Conservation (phyloP, 2,113 vertebrate genomes). For the Caranx melampygus region DNA sequence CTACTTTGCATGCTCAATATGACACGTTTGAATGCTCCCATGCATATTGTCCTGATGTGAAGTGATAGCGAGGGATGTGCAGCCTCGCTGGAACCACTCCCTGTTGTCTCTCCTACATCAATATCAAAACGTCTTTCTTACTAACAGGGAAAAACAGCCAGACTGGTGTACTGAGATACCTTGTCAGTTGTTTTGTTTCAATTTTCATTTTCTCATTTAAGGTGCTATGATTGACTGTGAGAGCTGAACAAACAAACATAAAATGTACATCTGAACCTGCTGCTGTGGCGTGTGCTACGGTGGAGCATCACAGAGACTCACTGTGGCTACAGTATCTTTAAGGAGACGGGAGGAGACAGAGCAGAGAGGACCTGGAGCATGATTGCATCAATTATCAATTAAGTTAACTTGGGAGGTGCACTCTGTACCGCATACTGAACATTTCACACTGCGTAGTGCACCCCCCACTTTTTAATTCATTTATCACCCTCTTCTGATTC, state of each 20-base stretch:
- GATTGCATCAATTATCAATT: conserved; percentile 64
- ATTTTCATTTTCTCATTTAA: conserved; percentile 41
- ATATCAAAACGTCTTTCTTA: conserved; percentile 54
- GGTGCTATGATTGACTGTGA: conserved; percentile 33
- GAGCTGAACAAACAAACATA: conserved; percentile 24
- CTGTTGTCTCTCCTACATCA: conserved; percentile 57
- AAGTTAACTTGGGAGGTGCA: conserved; percentile 31
- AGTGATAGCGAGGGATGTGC: conserved; percentile 67
- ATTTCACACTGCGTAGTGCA: neutral
- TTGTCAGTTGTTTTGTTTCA: conserved; percentile 27
- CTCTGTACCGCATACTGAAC: conserved; percentile 5
- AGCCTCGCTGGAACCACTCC: conserved; percentile 61
- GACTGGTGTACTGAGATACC: neutral
- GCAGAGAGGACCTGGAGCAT: conserved; percentile 55
- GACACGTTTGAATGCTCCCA: conserved; percentile 72
- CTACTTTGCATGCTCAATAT: conserved; percentile 78
- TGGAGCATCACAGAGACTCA: conserved; percentile 7
- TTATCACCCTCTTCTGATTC: conserved; percentile 20
- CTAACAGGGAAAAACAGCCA: conserved; percentile 39
- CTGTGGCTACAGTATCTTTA: conserved; percentile 18
- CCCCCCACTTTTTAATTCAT: conserved; percentile 10
- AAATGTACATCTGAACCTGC: conserved; percentile 28
- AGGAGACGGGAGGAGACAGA: conserved; percentile 45
- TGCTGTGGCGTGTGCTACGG: conserved; percentile 3
- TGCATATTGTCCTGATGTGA: conserved; percentile 73